Base-by-base conservation (phyloP, 2,797 vertebrate genomes). In the Myotis pilosus region DNA sequence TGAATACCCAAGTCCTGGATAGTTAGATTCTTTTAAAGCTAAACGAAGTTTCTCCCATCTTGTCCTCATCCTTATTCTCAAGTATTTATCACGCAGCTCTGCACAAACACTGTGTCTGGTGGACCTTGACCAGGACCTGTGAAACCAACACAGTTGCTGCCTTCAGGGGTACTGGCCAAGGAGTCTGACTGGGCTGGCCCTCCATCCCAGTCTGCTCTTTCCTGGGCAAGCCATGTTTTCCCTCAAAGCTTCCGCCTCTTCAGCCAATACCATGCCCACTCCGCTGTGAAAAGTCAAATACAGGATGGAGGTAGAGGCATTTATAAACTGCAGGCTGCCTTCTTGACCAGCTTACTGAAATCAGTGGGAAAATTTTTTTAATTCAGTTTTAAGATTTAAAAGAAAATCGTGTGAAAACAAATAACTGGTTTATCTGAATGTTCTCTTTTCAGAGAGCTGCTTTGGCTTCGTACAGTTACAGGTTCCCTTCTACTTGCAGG, bases 21-120 rank as follows among this genome's bases (percentile, higher is more conserved):
- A 66, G n/a, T 84, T 64, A 38, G 60, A 78, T 53, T 38, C 68
- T 30, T 36, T 53, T 51, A 89, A 96, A 86, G 79, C 49, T 47
- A 78, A 87, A 22, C 22, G 3, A 41, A 62, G 44, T 38, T 28
- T 6, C 17, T 81, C 60, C 33, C 8, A 64, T 64, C 78, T 90
- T 60, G 28, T 71, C 3, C 10, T 86, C 60, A 19, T 33, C n/a
- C 69, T 88, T 47, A 55, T 80, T 80, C 30, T 44, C 6, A 0
- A 60, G 28, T 49, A n/a, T 55, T 71, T n/a, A 22, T 41, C 23
- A 3, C 0, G 3, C 3, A 53, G 33, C 30, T 74, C 49, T n/a
- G 12, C 15, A 44, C 8, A 10, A 47, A 60, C 30, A 8, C 68
- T 10, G 6, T 44, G 55, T 28, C 5, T 36, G 30, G 19, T 5